Conservation (phyloP, 1,140 invertebrate genomes). For the Hermetia illucens region DNA sequence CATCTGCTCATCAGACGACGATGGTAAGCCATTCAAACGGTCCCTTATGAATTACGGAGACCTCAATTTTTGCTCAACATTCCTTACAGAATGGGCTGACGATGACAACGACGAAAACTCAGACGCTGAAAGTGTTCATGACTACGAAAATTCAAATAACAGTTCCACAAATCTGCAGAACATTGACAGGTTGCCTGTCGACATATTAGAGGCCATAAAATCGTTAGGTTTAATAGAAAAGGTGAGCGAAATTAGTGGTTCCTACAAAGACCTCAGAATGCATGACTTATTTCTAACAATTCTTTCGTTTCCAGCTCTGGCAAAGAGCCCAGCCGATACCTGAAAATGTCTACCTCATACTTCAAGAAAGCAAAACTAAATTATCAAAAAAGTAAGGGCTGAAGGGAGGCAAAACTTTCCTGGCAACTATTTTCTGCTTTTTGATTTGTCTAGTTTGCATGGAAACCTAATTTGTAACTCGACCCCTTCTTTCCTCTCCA, state of each 20-base stretch:
- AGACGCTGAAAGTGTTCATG: slow-evolving; percentile 18
- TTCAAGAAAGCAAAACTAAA: slow-evolving; percentile 3
- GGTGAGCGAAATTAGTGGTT: slow-evolving; percentile 3
- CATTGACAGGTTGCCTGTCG: slow-evolving; percentile 15
- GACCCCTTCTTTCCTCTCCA: neutral
- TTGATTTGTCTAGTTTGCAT: slow-evolving; percentile 1
- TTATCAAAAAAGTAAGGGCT: slow-evolving; percentile 10
- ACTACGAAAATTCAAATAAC: slow-evolving; percentile 14
- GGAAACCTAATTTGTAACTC: neutral
- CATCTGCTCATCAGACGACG: slow-evolving; percentile 48
- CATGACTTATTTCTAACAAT: neutral
- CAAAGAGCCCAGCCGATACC: slow-evolving; percentile 12
- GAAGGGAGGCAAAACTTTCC: neutral
- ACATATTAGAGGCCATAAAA: slow-evolving; percentile 15
- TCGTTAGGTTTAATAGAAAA: slow-evolving; percentile 11
- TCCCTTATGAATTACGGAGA: too few relatives aligned
- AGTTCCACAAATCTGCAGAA: slow-evolving; percentile 19
- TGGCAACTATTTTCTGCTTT: too few relatives aligned
- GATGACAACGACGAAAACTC: slow-evolving; percentile 16
- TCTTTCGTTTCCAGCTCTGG: slow-evolving; percentile 8
- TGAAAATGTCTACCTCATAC: slow-evolving; percentile 10
- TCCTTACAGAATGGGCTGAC: slow-evolving; percentile 8
- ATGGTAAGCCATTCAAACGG: slow-evolving; percentile 11
- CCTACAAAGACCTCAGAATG: neutral
- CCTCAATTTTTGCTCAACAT: too few relatives aligned